Evolutionary conservation across 2,113 vertebrate species (phyloP), one percentile per base, ranked within the genome.

Genomic region (Ursus arctos): DNA sequence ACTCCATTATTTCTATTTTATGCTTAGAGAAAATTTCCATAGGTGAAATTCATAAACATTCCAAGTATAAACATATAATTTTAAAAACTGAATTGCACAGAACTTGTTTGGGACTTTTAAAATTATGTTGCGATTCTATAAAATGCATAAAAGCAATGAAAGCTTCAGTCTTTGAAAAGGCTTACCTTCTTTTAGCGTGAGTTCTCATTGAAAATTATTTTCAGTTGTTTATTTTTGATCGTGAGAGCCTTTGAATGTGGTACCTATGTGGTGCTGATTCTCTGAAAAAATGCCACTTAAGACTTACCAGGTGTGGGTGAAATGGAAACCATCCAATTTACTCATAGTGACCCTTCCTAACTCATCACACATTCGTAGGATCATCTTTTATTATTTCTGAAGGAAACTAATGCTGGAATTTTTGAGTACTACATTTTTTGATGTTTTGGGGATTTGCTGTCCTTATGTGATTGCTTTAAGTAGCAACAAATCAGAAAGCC

Each of bases 401-500:
- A 84, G 49, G 49, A 74, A 74, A 26, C 69, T 87, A 76, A 59
- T 57, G 79, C 51, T 43, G 55, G 47, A 85, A 82, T 59, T 97
- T 97, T 98, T 94, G 49, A 88, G 31, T 81, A 57, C 22, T 67
- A n/a, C 31, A 11, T 97, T 95, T 96, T 22, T 65, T 57, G 85
- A 55, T 94, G 69, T 86, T 74, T 74, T 15, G 12, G n/a, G 94
- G 51, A 96, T 86, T 49, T 26, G 40, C 69, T 94, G 14, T 40
- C 71, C 24, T 53, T 95, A 49, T 0, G 0, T 71, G 85, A 92
- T 97, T 95, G 33, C 93, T 92, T 82, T 87, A 97, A 97, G 71
- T 15, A 94, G 81, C 72, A 92, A 97, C 53, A 92, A 97, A 97
- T 97, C 91, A 71, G 0, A 63, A 97, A 98, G 67, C 7, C 40